phyloP scores from a whole-genome alignment of 2,888 invertebrate genomes.

The Trachelus stipa region DNA sequence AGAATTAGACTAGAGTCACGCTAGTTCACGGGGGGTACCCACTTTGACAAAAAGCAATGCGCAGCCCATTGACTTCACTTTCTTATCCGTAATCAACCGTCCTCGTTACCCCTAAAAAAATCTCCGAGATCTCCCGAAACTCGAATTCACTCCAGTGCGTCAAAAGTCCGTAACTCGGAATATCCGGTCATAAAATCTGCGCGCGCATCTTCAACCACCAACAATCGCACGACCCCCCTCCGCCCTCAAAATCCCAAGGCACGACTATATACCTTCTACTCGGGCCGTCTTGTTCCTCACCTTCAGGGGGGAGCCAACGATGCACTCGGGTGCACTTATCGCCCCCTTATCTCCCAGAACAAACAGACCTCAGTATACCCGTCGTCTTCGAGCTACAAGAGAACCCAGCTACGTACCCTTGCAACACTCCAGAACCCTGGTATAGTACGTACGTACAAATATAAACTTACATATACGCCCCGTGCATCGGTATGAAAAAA shows the following conservation, averaged over 20 bases:
- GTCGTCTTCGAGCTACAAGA: not conserved
- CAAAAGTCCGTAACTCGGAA: not conserved
- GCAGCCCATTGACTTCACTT: not conserved
- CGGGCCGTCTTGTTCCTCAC: not conserved
- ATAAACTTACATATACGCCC: not conserved
- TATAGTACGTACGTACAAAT: not conserved
- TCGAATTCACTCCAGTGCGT: not conserved
- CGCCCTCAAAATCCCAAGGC: not conserved
- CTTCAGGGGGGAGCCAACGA: not conserved
- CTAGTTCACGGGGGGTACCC: too few relatives aligned
- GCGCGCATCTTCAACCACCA: not conserved
- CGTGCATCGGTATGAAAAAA: not conserved
- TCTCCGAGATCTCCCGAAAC: not conserved
- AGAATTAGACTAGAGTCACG: not conserved
- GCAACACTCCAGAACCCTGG: not conserved
- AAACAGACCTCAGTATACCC: not conserved
- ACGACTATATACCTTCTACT: not conserved
- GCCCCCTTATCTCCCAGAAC: not conserved
- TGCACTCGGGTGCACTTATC: not conserved
- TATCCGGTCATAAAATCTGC: not conserved
- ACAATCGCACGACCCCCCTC: not conserved
- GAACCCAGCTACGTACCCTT: not conserved
- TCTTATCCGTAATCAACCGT: not conserved
- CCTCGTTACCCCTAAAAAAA: not conserved
- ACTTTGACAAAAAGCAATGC: too few relatives aligned